Evolutionary conservation across 2,113 vertebrate genomes (phyloP), one percentile per base, ranked within the genome.

Genomic region (Lycaon pictus): DNA sequence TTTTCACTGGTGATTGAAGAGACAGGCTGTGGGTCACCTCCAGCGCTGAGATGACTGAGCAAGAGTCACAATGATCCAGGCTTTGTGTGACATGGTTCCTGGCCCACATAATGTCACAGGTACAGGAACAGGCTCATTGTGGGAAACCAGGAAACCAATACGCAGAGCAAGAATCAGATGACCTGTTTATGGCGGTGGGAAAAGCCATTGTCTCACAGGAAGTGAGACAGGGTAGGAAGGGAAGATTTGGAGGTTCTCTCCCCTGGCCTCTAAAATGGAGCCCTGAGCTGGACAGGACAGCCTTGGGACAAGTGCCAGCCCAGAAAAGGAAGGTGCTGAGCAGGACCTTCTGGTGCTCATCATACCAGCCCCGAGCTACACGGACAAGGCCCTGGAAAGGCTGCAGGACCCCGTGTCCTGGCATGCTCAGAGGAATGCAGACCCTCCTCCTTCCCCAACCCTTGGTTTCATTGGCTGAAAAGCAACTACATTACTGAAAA

Each of bases 311-410:
- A 1, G 43, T 43, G 43, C 43, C 43, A 43, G 3, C 63, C 25
- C 23, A 63, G 7, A 43, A 0, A 5, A 76, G 51, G 29, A 35
- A 27, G 15, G 11, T 3, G 2, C 76, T 37, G n/a, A 79, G 48
- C 43, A 43, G 43, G 7, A 43, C 43, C 43, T 43, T 43, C 43
- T 43, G 20, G 25, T 1, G 7, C 27, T 65, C 2, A 4, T 13
- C 10, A 1, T 3, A 32, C 48, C 23, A 0, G n/a, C 23, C 23
- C 29, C 0, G 2, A 23, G 4, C 43, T 67, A 5, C 1, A 0
- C 0, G 11, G 11, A 51, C 23, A 15, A 43, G 67, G 58, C 2
- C 13, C n/a, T 11, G 43, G 29, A 15, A 69, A 32, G 1, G 2
- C 32, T 16, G 27, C 4, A 16, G 29, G n/a, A 19, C 62, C 55